Base-by-base conservation (phyloP, 1,140 invertebrate genomes). In the Limonius californicus region DNA sequence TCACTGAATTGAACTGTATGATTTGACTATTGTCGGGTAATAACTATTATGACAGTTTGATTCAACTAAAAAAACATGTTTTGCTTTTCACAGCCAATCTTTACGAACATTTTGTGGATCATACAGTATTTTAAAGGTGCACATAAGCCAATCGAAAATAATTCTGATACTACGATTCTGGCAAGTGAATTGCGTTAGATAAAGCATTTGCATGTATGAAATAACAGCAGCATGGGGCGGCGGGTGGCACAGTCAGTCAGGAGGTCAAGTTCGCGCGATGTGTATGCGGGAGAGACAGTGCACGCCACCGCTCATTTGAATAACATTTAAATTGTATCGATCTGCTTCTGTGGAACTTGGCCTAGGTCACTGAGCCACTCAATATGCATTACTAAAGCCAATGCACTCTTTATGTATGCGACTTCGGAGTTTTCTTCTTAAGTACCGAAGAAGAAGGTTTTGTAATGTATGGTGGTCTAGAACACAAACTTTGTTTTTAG, bases 281-380 rank as follows among this genome's bases (percentile, higher is more conserved):
- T 54, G 50, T 61, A 61, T 61, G 50, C 50, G 59, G 50, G 54
- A 55, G 54, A 55, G 59, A 54, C 59, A 54, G 59, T 54, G 50
- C 59, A 61, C 59, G 59, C 47, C 35, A 61, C 47, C 59, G 42
- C 60, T 61, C 60, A 61, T 61, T 61, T 61, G 60, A 61, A 61
- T 61, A 61, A 61, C 60, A 61, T 61, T 61, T 61, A 61, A 61
- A 61, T 50, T 61, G 54, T 32, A 61, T 61, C 60, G 60, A 61
- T 61, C 60, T 61, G 42, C 19, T 50, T 53, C 21, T 27, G 59
- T 42, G 14, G n/a, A 61, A 61, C 35, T 61, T 61, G 60, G 60
- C 35, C 54, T 61, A 61, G 60, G 60, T 61, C 60, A 56, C 54
- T 39, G 35, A 61, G 60, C 21, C 53, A 47, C 43, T 59, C 58